Base-by-base conservation (phyloP, 2,888 invertebrate genomes). In the Lochmaea capreae region DNA sequence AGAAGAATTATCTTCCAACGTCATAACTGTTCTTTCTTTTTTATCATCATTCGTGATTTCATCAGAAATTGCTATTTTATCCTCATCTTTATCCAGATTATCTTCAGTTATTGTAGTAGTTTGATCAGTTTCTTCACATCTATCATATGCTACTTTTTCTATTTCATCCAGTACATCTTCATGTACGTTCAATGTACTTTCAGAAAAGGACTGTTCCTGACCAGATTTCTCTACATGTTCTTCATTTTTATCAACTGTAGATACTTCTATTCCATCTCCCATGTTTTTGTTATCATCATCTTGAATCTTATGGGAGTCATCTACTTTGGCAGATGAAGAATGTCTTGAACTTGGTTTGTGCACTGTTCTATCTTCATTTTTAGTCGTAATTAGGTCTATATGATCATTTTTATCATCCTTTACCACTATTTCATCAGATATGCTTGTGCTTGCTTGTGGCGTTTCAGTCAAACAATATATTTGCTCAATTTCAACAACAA, bases 171-270 rank as follows among this genome's bases (percentile, higher is more conserved):
- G 1, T 43, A 43, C 42, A 4, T 43, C 3, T 11, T 46, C 46
- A 11, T 14, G 10, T n/a, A n/a, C n/a, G n/a, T 46, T 12, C 12
- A 22, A 22, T 3, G 22, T 22, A 22, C 22, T 22, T 22, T 22
- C 3, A 3, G 3, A 3, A 22, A 22, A 22, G 4, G 26, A 33
- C 26, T 33, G 26, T 33, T 33, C 26, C 26, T 3, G 26, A 33
- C 3, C 26, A 33, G 26, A 3, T 5, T 33, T 33, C 2, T 33
- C 26, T 5, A 33, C 4, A 49, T n/a, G 3, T 49, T 49, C 49
- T 49, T 49, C 49, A 49, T 49, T 49, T 49, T 49, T n/a, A n/a
- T 49, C n/a, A 49, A 49, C 49, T 49, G 49, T 49, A 49, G 49
- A n/a, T 49, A 49, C n/a, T 5, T 14, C 49, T 4, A n/a, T 3